Percentiles rank a stretch among this genome's conserved stretches.
Evolutionary conservation across 2,888 invertebrate species (phyloP).

Genomic region (Standfussiana lucernea): DNA sequence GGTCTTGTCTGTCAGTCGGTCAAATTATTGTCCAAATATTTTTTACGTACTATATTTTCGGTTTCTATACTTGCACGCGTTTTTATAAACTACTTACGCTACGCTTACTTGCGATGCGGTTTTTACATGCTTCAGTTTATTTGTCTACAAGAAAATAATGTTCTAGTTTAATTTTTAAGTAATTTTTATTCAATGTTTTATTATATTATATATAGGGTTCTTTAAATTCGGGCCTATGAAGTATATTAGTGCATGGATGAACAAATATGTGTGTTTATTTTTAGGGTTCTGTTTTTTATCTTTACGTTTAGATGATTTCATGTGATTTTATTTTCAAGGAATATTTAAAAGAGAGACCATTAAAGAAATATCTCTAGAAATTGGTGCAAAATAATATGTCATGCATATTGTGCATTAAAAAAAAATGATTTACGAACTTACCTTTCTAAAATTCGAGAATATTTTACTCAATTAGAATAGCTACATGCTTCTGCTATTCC

Average conservation of each 20-base stretch:
- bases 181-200: neutral
- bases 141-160: too few relatives aligned
- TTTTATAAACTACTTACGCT: slow-evolving; percentile 2
- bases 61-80: slow-evolving; percentile 37
- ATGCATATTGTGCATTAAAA: neutral
- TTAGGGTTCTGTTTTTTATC: neutral
- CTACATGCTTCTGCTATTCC: slow-evolving; percentile 18
- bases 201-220: neutral
- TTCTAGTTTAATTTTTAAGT: neutral
- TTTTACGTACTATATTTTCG: neutral
- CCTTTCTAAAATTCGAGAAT: slow-evolving; percentile 1
- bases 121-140: slow-evolving; percentile 5
- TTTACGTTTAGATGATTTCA: too few relatives aligned
- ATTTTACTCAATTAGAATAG: slow-evolving; percentile 18
- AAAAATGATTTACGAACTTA: neutral
- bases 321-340: neutral
- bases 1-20: slow-evolving; percentile 29
- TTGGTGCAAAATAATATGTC: neutral
- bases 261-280: too few relatives aligned
- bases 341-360: neutral
- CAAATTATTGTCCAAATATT: slow-evolving; percentile 38
- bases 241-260: neutral
- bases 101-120: neutral
- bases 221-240: neutral
- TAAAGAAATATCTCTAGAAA: neutral